Evolutionary conservation across 30 jellyfish, hydroid and myxozoan genomes (phyloP).

Genomic region (Pelagia noctiluca): DNA sequence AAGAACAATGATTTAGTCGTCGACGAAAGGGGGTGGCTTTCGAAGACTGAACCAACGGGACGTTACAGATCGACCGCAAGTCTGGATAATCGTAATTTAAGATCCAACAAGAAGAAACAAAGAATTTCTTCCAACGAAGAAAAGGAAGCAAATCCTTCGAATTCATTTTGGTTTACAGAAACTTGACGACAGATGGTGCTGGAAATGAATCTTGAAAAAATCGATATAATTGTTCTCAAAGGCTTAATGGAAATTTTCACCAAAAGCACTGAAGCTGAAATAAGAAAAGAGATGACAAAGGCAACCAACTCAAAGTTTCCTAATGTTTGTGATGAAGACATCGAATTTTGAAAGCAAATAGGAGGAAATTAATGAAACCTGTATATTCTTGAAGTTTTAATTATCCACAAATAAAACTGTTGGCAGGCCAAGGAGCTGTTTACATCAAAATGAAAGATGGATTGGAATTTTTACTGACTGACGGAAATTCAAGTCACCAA

Average conservation of each 20-base stretch:
- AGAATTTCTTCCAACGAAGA: background rate
- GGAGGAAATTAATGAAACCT: background rate
- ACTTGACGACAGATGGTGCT: background rate
- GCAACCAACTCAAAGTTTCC: conserved; percentile 1
- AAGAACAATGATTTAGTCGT: background rate
- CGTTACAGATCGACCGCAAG: background rate
- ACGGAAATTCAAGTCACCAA: conserved; percentile 2
- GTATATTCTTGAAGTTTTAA: background rate
- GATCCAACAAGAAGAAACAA: too few species aligned
- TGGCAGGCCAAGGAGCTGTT: conserved; percentile 6
- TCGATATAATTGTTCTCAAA: background rate
- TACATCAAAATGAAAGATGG: background rate
- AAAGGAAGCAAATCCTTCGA: background rate
- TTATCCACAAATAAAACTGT: conserved; percentile 1
- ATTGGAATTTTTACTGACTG: conserved; percentile 9
- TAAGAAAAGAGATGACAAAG: background rate
- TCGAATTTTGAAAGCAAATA: background rate
- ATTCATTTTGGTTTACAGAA: background rate
- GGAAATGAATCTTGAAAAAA: background rate
- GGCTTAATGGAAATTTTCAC: background rate
- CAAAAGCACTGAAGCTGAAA: conserved; percentile 2
- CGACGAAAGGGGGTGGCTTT: background rate
- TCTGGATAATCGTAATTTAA: background rate
- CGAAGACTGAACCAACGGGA: background rate
- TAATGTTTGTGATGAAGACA: background rate